Evolutionary conservation across 2,888 invertebrate species (phyloP).

Genomic region (Myopa tessellatipennis): DNA sequence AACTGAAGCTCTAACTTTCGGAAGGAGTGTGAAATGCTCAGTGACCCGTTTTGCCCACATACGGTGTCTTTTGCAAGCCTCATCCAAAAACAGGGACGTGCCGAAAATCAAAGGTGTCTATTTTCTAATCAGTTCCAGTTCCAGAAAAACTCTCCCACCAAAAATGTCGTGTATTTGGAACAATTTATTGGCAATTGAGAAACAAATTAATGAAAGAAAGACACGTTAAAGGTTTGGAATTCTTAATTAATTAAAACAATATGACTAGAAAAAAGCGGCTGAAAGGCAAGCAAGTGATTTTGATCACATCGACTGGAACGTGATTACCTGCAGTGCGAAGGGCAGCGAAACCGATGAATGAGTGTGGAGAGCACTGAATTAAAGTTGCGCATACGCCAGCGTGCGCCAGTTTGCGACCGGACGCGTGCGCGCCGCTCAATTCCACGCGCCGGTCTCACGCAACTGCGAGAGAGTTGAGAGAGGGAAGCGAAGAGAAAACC

Average conservation of each 20-base stretch:
- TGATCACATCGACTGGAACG: slow-evolving; percentile 36
- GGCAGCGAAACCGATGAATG: slow-evolving; percentile 30
- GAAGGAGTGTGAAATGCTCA: no score
- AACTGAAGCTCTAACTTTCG: no score
- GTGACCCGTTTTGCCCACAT: no score
- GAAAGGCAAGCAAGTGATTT: background rate
- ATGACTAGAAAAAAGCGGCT: background rate
- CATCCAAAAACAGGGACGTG: no score
- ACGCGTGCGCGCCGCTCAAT: background rate
- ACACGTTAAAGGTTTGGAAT: slow-evolving; percentile 1
- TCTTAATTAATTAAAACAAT: slow-evolving; percentile 20
- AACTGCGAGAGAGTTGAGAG: background rate
- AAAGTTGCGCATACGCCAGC: slow-evolving; percentile 57
- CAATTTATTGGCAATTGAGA: slow-evolving; percentile 6
- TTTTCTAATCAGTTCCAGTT: background rate
- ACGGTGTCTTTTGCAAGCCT: no score
- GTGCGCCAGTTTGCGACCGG: slow-evolving; percentile 42
- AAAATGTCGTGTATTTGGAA: slow-evolving; percentile 32
- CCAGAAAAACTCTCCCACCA: slow-evolving; percentile 14
- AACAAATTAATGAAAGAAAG: background rate
- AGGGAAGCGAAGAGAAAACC: background rate
- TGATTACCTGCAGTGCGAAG: slow-evolving; percentile 14
- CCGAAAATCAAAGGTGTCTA: background rate
- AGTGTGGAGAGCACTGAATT: slow-evolving; percentile 8
- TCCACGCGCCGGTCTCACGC: no score